Percentiles rank a stretch among this genome's conserved stretches.
Evolutionary conservation across 2,113 vertebrate genomes (phyloP).

Genomic region (Hyla sarda): DNA sequence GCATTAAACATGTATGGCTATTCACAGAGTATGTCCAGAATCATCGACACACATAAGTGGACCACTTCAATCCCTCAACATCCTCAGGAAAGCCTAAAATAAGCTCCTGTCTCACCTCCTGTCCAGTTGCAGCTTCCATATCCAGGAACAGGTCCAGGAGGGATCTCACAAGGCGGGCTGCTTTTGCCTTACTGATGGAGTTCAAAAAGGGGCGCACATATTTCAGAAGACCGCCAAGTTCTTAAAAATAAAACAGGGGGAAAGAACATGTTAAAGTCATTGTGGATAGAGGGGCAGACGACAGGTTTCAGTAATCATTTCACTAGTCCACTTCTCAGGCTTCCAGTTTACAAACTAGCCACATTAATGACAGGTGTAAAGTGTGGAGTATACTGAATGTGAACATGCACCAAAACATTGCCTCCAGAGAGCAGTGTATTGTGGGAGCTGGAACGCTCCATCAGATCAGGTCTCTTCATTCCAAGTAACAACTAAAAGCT

Average conservation of each 20-base stretch:
- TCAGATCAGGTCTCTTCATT: too few relatives aligned
- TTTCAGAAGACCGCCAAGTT: constrained; percentile 96
- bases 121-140: constrained; percentile 98
- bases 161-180: constrained; percentile 91
- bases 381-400: background rate
- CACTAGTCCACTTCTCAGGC: background rate
- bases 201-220: constrained; percentile 97
- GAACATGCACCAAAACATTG: background rate
- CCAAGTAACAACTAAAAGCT: too few relatives aligned
- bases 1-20: background rate
- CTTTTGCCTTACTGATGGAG: constrained; percentile 93
- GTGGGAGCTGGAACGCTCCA: too few relatives aligned
- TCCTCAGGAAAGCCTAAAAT: background rate
- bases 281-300: background rate
- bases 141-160: constrained; percentile 96
- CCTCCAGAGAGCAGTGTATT: background rate
- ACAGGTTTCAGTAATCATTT: background rate
- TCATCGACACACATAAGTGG: too few relatives aligned
- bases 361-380: background rate
- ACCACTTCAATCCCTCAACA: too few relatives aligned
- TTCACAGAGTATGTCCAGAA: background rate
- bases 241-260: constrained; percentile 69
- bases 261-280: background rate
- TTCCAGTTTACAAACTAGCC: background rate
- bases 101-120: constrained; percentile 81